Base-by-base conservation (phyloP, 2,113 vertebrate species). In the Panurus biarmicus region DNA sequence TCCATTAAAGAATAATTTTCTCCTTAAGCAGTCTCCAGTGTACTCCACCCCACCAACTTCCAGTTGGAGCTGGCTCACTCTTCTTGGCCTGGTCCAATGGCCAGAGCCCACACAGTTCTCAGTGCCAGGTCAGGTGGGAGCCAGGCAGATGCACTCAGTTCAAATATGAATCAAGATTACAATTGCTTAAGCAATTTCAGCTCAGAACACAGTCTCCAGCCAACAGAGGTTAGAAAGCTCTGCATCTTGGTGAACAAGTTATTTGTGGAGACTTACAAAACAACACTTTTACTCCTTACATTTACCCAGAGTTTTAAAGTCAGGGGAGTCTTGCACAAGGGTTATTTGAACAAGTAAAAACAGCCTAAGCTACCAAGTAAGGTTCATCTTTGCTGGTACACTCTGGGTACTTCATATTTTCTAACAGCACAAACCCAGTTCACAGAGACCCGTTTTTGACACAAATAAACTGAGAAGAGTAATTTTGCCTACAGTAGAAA, bases 1-100 rank as follows among this genome's bases (percentile, higher is more conserved):
- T 54, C 79, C 78, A 95, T 96, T 95, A 94, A 95, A 97, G 90
- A 96, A 82, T 69, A 19, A 45, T 96, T 91, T 90, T 95, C 54
- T 90, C 50, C 84, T 95, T 64, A 69, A 82, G 84, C 79, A 17
- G 61, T 78, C 95, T 96, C 92, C 94, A 93, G 56, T 51, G 54
- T 70, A 51, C 80, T 89, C 81, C 94, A 77, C 64, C 82, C 76
- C 82, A 91, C 42, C 47, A 35, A 28, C 74, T 86, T 94, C 51
- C 84, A 84, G n/a, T 73, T 92, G 86, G 50, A 69, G 62, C 61
- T 92, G 61, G 78, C 14, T 89, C 53, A 20, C 47, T 62, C 66
- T 42, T 29, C 36, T 73, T 25, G 31, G 29, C 53, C 25, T 7
- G 6, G 45, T 78, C 64, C 6, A 23, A n/a, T 23, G 75, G 53